Conservation (phyloP, 2,797 vertebrate species). For the Gymnoscopelus microlampas region DNA sequence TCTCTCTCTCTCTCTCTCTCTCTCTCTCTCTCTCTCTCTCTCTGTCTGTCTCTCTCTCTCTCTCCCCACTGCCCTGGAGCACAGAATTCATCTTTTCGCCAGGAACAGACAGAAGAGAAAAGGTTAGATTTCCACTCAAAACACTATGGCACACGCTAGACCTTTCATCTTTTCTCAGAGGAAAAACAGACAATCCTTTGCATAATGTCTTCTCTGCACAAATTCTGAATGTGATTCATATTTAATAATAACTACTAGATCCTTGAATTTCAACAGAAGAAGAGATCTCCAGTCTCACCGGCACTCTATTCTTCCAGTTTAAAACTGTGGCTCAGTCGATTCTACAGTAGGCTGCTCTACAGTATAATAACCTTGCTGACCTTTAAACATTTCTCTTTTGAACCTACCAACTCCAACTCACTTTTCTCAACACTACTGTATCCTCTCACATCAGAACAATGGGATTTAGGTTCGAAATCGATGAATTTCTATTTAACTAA, state of each 20-base stretch:
- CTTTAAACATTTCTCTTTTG: background rate
- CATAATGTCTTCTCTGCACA: constrained; percentile 12
- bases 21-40: no score
- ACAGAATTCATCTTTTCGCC: constrained; percentile 49
- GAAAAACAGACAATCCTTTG: background rate
- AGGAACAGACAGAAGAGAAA: constrained; percentile 48
- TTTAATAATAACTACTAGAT: background rate
- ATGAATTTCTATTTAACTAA: no score
- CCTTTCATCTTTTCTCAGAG: constrained; percentile 6
- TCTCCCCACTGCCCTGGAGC: constrained; percentile 27
- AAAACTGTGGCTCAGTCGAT: constrained; percentile 6
- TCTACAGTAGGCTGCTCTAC: background rate
- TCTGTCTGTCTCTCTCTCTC: no score
- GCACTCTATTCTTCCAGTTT: background rate
- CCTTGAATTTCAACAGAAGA: background rate
- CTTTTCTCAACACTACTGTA: no score
- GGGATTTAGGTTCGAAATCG: no score
- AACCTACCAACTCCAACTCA: constrained; percentile 10
- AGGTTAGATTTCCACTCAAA: constrained; percentile 51
- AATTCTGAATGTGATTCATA: background rate
- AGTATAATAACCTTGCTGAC: constrained; percentile 8
- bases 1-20: no score
- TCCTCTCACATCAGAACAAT: no score
- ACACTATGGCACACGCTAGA: constrained; percentile 18
- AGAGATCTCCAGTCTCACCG: background rate